Evolutionary conservation across 2,113 vertebrate genomes (phyloP), one percentile per base, ranked within the genome.

Genomic region (Symphodus melops): DNA sequence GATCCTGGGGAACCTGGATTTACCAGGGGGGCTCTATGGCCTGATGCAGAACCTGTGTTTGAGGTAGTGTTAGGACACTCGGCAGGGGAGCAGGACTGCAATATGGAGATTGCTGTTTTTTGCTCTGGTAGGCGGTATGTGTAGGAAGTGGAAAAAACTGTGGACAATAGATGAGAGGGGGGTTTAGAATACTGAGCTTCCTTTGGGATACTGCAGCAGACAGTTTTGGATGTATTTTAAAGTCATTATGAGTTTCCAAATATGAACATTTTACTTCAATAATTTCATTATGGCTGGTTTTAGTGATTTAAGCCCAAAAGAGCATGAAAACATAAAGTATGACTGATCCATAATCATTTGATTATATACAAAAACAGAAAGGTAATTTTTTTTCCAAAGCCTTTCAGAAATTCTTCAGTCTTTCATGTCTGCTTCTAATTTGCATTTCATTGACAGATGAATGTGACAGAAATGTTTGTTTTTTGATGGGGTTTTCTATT

Each of bases 381-480:
- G 76, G 68, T 71, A 64, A 70, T 10, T 41, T 83, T 74, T 52
- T 71, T 52, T 25, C 63, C 49, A 48, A 57, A 68, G 66, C 61
- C 60, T 60, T 55, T 84, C 79, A 66, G 51, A 69, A 72, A 37
- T 41, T 53, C 66, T 78, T 56, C 19, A 4, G 46, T 72, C 61
- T 11, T 59, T 69, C 64, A 59, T 5, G 7, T 68, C 63, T 56
- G 33, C 75, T 48, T 42, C 48, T 58, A 60, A 57, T 64, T 44
- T 36, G 25, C 39, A 25, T 36, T 25, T 82, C 53, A 74, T 56
- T 60, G 67, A 63, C 44, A 48, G 41, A 23, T 70, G 66, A 41
- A 9, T 41, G 96, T 48, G 96, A 96, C 95, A 95, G 96, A 86
- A 97, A 97, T 53, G 96, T 96, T 28, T 96, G 95, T 0, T 93